Conservation (phyloP, 1,140 invertebrate species). For the Drosophila ficusphila region DNA sequence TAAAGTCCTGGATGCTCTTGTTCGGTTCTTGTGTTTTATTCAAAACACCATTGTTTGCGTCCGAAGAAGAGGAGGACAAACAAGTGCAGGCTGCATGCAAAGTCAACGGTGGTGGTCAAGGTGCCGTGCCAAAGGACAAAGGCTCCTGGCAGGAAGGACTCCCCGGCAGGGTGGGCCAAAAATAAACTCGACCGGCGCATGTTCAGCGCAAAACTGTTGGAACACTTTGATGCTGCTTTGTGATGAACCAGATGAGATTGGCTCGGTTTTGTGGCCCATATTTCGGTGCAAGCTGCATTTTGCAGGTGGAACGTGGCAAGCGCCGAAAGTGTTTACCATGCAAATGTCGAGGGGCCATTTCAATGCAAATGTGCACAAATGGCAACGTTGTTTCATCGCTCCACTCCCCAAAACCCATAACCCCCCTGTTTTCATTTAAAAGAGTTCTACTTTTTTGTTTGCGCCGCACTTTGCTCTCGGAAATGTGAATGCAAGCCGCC, state of each 20-base stretch:
- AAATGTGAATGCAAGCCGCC: slow-evolving; percentile 46
- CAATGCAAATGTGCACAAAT: slow-evolving; percentile 72
- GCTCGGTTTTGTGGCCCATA: slow-evolving; percentile 1
- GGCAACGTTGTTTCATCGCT: slow-evolving; percentile 37
- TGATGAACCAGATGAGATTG: slow-evolving; percentile 27
- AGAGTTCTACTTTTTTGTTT: slow-evolving; percentile 36
- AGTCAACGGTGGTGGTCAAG: slow-evolving; percentile 48
- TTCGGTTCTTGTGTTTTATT: slow-evolving; percentile 54
- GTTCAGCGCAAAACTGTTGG: slow-evolving; percentile 22
- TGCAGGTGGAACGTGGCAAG: slow-evolving; percentile 48
- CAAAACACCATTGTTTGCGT: slow-evolving; percentile 70
- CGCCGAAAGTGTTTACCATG: slow-evolving; percentile 54
- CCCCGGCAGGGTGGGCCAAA: too few relatives aligned
- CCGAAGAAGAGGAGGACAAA: slow-evolving; percentile 24
- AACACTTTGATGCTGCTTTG: slow-evolving; percentile 49
- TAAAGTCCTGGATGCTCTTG: slow-evolving; percentile 54
- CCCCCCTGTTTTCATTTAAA: slow-evolving; percentile 50
- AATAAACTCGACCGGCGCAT: slow-evolving; percentile 19
- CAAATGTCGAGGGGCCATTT: slow-evolving; percentile 71
- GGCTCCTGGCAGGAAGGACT: slow-evolving; percentile 1
- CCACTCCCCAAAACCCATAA: not conserved
- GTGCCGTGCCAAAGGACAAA: slow-evolving; percentile 13
- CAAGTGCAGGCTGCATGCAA: slow-evolving; percentile 42
- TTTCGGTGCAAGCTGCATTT: slow-evolving; percentile 37
- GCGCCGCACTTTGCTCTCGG: slow-evolving; percentile 20